phyloP scores from a whole-genome alignment of 2,888 invertebrate species.

The Pemphredon lugubris region DNA sequence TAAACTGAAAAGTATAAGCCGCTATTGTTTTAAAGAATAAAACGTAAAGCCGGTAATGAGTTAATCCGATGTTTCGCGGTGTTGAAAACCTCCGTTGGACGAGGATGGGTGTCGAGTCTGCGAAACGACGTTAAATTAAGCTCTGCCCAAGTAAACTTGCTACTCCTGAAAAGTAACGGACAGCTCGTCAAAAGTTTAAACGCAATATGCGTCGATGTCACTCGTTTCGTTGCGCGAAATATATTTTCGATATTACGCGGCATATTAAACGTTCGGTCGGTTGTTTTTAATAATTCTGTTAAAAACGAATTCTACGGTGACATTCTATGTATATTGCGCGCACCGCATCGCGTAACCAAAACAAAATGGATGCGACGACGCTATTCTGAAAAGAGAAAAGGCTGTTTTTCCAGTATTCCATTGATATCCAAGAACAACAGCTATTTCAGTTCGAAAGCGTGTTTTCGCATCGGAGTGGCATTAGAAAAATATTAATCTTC shows the following conservation, averaged over 20 bases:
- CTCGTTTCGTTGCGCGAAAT: too few species aligned
- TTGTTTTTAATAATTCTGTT: too few species aligned
- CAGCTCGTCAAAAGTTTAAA: constrained; percentile 54
- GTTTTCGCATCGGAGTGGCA: not conserved
- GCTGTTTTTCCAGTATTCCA: too few species aligned
- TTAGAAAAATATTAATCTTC: not conserved
- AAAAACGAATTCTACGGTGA: too few species aligned
- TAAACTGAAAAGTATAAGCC: too few species aligned
- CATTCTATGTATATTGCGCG: too few species aligned
- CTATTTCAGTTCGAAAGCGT: not conserved
- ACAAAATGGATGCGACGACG: too few species aligned
- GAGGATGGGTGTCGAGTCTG: constrained; percentile 38
- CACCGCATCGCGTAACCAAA: too few species aligned
- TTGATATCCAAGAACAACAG: constrained; percentile 1
- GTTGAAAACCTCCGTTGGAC: constrained; percentile 27
- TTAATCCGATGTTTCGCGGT: constrained; percentile 29
- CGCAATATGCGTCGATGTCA: constrained; percentile 31
- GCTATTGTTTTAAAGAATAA: constrained; percentile 35
- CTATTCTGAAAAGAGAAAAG: too few species aligned
- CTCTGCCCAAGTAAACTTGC: constrained; percentile 49
- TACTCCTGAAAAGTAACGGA: constrained; percentile 10
- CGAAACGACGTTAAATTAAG: constrained; percentile 49
- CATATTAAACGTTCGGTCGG: constrained; percentile 19
- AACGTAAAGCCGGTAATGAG: constrained; percentile 48
- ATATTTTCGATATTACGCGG: too few species aligned